Percentiles rank a stretch among this genome's conserved stretches.
phyloP scores from a whole-genome alignment of 1,140 invertebrate genomes.

The Mycetomoellerius zeteki region DNA sequence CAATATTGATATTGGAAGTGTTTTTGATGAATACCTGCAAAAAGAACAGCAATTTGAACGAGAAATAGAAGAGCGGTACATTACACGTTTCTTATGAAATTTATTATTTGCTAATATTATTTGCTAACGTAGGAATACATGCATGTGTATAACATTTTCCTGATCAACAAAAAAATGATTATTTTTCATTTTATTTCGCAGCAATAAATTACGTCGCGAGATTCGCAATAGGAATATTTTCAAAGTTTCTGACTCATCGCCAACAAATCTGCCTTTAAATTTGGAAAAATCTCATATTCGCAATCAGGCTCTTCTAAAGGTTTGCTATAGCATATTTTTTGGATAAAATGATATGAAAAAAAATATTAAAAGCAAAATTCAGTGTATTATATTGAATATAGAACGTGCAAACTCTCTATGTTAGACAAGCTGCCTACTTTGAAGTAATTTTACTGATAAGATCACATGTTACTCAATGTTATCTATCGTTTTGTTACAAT shows the following conservation, averaged over 20 bases:
- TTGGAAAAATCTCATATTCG: constrained; percentile 73
- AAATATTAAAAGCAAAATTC: not conserved
- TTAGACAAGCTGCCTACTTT: not conserved
- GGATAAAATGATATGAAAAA: not conserved
- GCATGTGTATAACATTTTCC: not conserved
- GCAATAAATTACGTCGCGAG: constrained; percentile 66
- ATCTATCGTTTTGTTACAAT: constrained; percentile 11
- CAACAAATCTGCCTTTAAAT: constrained; percentile 71
- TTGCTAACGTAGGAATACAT: not conserved
- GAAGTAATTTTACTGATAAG: constrained; percentile 13
- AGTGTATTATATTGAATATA: not conserved
- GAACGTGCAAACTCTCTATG: not conserved
- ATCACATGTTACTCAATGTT: constrained; percentile 7
- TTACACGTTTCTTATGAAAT: constrained; percentile 39
- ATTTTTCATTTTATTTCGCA: constrained; percentile 64
- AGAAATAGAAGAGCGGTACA: constrained; percentile 78
- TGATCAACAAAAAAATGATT: not conserved
- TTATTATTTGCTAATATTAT: not conserved
- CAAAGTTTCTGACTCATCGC: constrained; percentile 44
- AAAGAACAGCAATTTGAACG: constrained; percentile 75
- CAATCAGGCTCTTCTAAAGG: constrained; percentile 83
- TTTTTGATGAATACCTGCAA: constrained; percentile 72
- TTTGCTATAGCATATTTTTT: constrained; percentile 52
- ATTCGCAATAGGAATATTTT: constrained; percentile 60
- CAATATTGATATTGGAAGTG: constrained; percentile 52